Evolutionary conservation across 2,113 vertebrate genomes (phyloP), one percentile per base, ranked within the genome.

Genomic region (Calidris pygmaea): DNA sequence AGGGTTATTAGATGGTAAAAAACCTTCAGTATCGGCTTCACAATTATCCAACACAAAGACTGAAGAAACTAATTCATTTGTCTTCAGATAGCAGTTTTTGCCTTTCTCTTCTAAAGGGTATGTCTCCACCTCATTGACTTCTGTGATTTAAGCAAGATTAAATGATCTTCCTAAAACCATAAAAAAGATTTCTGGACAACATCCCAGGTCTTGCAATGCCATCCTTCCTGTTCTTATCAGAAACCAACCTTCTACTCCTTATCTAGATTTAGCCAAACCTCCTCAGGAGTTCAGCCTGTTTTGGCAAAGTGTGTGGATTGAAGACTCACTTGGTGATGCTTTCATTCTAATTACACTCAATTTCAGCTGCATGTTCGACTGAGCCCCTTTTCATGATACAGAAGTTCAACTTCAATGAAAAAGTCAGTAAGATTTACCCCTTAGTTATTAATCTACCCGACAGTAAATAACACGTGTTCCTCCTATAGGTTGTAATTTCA

Each of bases 81-180:
- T 43, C 53, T 84, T 92, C 87, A 75, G 47, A 77, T 14, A 74
- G 29, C 3, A 81, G 22, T 16, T 91, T 87, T 74, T 65, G 18
- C 37, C 11, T 87, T 92, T 81, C 68, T 80, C 15, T 72, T 78
- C 72, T 91, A 41, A 89, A 83, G 55, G 14, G 2, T 95, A 89
- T 62, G 53, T 87, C 77, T 96, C 70, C 17, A 68, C 62, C 66
- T 91, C 93, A 91, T 68, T 85, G 87, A 91, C 27, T 93, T 72
- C 24, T 8, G 43, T 56, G 56, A 87, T 89, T 95, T 94, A 94
- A 94, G 5, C 14, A 77, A 93, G 83, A 95, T 84, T 87, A 91
- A 96, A 74, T 60, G 14, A 60, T 68, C 47, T 75, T 26, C 48
- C 21, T 60, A 60, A 73, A 5, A 85, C 17, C 30, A 48, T 43